Evolutionary conservation across 2,888 invertebrate species (phyloP), one percentile per base, ranked within the genome.

Genomic region (Bombylius discolor): DNA sequence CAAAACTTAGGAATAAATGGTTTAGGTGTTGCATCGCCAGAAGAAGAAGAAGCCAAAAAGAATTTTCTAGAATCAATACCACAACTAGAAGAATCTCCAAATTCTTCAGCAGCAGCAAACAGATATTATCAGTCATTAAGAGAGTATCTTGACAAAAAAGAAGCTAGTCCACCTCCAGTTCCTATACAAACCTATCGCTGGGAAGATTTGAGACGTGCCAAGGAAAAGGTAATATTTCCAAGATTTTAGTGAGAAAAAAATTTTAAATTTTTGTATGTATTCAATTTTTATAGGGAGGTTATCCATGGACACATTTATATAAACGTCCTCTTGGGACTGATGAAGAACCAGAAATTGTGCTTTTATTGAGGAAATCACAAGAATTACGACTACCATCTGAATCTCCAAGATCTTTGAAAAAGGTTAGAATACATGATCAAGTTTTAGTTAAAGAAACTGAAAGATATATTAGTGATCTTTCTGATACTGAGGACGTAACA

Each of bases 251-350:
- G 11, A 3, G n/a, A 33, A 31, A 48, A 48, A 1, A 48, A 32
- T 23, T 42, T 8, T 31, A 49, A 44, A 44, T 55, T 55, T 55
- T 23, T 23, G 23, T 23, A 23, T 23, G 23, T 23, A 23, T 23
- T 23, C 3, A 23, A 23, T 53, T 34, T 53, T 59, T 57, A 4
- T 39, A 80, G 68, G 89, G 89, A 60, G 83, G 82, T 49, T 89
- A 89, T 68, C 89, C 89, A 63, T 89, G 88, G 87, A 88, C 89
- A 13, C 82, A 87, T 71, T 73, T 89, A 34, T 78, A 84, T 65
- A 87, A 87, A 70, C 79, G 77, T 33, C 81, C 83, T 0, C 70
- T 83, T 32, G 74, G 74, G 42, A 69, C 71, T 5, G 67, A 73
- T 61, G 75, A 75, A 57, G 67, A 75, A 57, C 74, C 75, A 23